These are phyloP conservation scores for Darevskia mixta DNA, from an alignment of 2,797 vertebrate genomes.

Conservation along the genomic window DNA sequence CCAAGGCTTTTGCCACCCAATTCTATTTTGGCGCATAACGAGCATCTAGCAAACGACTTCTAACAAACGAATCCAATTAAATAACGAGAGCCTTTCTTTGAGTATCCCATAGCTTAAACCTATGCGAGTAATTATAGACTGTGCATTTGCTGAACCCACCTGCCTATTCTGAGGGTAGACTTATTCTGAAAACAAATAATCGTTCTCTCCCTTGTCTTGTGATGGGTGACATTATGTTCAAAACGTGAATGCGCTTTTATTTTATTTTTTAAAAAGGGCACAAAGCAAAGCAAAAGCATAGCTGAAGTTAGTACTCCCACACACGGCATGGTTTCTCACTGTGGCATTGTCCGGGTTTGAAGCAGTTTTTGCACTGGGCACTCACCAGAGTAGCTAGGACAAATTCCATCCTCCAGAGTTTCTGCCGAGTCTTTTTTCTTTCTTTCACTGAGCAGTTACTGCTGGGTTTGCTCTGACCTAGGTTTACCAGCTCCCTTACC, in stretches of 20 bases:
- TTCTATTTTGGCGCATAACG: not conserved
- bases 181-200: slow-evolving; percentile 61
- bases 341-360: slow-evolving; percentile 6
- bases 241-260: slow-evolving; percentile 35
- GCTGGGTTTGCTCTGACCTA: slow-evolving; percentile 43
- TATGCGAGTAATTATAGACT: slow-evolving; percentile 57
- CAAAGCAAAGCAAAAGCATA: slow-evolving; percentile 47
- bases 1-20: not conserved
- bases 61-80: slow-evolving; percentile 46
- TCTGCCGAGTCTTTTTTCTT: not conserved
- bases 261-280: not conserved
- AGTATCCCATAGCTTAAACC: slow-evolving; percentile 29
- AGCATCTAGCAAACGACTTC: not conserved
- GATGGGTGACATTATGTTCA: slow-evolving; percentile 42
- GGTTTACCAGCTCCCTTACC: not conserved
- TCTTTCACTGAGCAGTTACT: not conserved
- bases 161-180: slow-evolving; percentile 46
- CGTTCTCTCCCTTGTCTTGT: slow-evolving; percentile 28
- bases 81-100: slow-evolving; percentile 25
- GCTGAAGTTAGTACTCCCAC: not conserved
- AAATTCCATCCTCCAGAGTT: not conserved
- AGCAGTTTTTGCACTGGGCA: slow-evolving; percentile 12
- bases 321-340: not conserved
- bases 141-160: slow-evolving; percentile 50
- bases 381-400: not conserved